Conservation (phyloP, 2,888 invertebrate genomes). For the Malthinus seriepunctatus region DNA sequence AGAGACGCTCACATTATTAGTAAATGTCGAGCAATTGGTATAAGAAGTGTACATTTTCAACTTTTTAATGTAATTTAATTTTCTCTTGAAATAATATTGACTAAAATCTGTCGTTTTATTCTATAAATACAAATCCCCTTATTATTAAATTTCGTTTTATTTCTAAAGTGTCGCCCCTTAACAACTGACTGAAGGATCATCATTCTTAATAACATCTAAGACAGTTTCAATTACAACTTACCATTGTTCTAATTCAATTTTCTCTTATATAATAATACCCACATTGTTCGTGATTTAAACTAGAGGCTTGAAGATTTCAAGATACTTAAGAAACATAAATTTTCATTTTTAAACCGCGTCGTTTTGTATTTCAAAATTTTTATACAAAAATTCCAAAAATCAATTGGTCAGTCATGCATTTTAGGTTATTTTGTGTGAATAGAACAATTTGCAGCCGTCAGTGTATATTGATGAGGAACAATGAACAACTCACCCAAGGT, state of each 20-base stretch:
- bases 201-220: slow-evolving; percentile 27
- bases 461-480: background rate
- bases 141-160: slow-evolving; percentile 19
- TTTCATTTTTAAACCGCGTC: background rate
- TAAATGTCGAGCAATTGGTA: background rate
- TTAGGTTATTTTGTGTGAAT: slow-evolving; percentile 20
- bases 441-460: slow-evolving; percentile 34
- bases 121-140: slow-evolving; percentile 19
- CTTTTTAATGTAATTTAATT: slow-evolving; percentile 10
- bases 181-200: slow-evolving; percentile 26
- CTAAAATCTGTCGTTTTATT: slow-evolving; percentile 5
- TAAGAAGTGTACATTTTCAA: background rate
- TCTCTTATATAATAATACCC: slow-evolving; percentile 37
- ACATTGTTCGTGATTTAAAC: slow-evolving; percentile 36
- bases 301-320: slow-evolving; percentile 15
- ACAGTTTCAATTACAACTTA: slow-evolving; percentile 32
- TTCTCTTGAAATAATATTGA: slow-evolving; percentile 10
- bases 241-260: slow-evolving; percentile 39
- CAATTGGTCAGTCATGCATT: background rate
- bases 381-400: background rate
- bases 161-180: slow-evolving; percentile 14
- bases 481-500: background rate
- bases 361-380: background rate
- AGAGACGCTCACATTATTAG: slow-evolving; percentile 20
- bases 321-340: background rate